These are phyloP conservation scores for Grantiella picta DNA, from an alignment of 2,113 vertebrate genomes.

Conservation along the genomic window DNA sequence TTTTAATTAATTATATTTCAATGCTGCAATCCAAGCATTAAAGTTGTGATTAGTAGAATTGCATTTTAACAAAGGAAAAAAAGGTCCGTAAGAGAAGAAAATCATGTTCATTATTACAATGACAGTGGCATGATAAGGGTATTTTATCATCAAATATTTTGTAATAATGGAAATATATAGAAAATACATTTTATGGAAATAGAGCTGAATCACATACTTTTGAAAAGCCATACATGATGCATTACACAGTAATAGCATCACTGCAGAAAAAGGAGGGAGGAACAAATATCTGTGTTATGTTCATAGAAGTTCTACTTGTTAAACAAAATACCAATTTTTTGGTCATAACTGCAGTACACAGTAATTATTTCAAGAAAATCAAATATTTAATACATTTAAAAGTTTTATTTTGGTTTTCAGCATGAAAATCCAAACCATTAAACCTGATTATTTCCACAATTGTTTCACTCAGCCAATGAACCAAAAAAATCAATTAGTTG, in stretches of 20 bases:
- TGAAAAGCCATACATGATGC: not conserved
- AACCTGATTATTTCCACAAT: not conserved
- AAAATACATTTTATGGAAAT: not conserved
- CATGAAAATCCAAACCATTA: not conserved
- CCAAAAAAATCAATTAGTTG: not conserved
- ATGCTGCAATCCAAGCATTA: constrained; percentile 56
- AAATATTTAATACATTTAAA: not conserved
- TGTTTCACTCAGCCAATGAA: not conserved
- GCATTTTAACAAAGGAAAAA: constrained; percentile 29
- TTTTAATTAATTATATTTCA: constrained; percentile 67
- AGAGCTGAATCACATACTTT: not conserved
- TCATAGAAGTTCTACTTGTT: not conserved
- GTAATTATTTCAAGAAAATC: not conserved
- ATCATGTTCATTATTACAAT: not conserved
- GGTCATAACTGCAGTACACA: not conserved
- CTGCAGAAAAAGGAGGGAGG: not conserved
- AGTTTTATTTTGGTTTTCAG: not conserved
- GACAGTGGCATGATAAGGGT: not conserved
- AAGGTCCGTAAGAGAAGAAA: not conserved
- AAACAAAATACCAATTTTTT: not conserved
- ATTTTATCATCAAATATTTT: constrained; percentile 17
- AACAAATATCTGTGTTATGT: not conserved
- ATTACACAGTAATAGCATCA: not conserved
- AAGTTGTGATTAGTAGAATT: constrained; percentile 60
- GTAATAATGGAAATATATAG: not conserved